These are phyloP conservation scores for Maniola hyperantus DNA, from an alignment of 2,888 invertebrate species.

Conservation along the genomic window DNA sequence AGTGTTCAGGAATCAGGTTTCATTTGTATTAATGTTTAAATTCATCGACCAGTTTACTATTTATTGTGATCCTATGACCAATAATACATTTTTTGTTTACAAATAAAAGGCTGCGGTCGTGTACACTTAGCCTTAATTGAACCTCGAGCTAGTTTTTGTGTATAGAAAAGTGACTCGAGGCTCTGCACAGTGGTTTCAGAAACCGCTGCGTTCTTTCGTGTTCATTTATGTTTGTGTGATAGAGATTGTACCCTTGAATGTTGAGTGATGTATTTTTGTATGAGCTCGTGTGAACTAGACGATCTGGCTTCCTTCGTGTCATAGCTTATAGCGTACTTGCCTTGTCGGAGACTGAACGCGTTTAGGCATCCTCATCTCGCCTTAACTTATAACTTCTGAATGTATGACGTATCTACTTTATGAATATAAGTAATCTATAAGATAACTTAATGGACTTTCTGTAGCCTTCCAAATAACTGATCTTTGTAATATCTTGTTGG, in stretches of 20 bases:
- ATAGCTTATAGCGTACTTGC: constrained; percentile 57
- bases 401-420: not conserved
- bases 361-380: constrained; percentile 22
- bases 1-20: constrained; percentile 21
- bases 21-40: not conserved
- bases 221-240: constrained; percentile 43
- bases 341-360: constrained; percentile 62
- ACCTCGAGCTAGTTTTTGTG: not conserved
- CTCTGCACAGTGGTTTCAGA: constrained; percentile 25
- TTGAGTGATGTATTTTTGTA: constrained; percentile 60
- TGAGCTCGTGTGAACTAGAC: constrained; percentile 53
- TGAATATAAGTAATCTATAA: not conserved
- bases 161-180: not conserved
- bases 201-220: constrained; percentile 32
- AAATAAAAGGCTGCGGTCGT: constrained; percentile 16
- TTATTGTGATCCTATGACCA: not conserved
- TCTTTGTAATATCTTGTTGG: not conserved
- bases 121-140: constrained; percentile 16
- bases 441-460: not conserved
- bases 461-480: not conserved
- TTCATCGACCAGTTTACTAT: not conserved
- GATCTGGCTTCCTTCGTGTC: constrained; percentile 59
- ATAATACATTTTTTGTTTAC: not conserved
- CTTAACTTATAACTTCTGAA: constrained; percentile 25
- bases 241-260: constrained; percentile 38